These are phyloP conservation scores for Poeciliopsis occidentalis DNA, from an alignment of 2,113 vertebrate genomes.

Conservation along the genomic window DNA sequence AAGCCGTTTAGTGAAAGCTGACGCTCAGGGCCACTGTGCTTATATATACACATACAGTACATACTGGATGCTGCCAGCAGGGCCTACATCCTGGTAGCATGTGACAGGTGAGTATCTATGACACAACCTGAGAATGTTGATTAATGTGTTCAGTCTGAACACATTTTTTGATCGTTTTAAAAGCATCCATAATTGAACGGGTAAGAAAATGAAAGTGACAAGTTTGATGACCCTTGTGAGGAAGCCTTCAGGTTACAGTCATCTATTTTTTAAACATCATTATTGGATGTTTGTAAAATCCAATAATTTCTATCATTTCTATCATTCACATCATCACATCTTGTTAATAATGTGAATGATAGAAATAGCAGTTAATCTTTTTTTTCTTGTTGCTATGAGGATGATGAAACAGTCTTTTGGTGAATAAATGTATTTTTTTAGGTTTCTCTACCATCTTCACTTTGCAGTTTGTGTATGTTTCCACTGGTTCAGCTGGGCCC, in stretches of 20 bases:
- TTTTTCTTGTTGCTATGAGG: background rate
- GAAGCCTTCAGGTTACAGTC: background rate
- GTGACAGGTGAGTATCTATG: conserved; percentile 27
- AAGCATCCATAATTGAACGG: background rate
- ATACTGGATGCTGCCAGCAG: conserved; percentile 15
- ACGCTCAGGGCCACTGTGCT: conserved; percentile 22
- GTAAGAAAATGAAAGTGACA: background rate
- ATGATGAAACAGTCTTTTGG: too few species aligned
- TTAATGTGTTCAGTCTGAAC: background rate
- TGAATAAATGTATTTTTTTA: too few species aligned
- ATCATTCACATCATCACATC: too few species aligned
- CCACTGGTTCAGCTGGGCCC: background rate
- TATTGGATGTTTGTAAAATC: background rate
- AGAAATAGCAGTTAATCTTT: background rate
- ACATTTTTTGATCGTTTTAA: background rate
- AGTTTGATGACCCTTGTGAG: background rate
- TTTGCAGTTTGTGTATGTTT: conserved; percentile 9
- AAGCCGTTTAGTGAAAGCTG: conserved; percentile 32
- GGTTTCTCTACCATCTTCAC: background rate
- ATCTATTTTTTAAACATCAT: background rate
- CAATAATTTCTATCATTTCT: too few species aligned
- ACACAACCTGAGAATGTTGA: background rate
- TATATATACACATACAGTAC: conserved; percentile 19
- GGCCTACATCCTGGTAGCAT: conserved; percentile 1
- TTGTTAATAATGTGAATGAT: background rate